Percentiles rank a stretch among this genome's conserved stretches.
phyloP scores from a whole-genome alignment of 2,797 vertebrate genomes.

The Spinibarbus caldwelli region DNA sequence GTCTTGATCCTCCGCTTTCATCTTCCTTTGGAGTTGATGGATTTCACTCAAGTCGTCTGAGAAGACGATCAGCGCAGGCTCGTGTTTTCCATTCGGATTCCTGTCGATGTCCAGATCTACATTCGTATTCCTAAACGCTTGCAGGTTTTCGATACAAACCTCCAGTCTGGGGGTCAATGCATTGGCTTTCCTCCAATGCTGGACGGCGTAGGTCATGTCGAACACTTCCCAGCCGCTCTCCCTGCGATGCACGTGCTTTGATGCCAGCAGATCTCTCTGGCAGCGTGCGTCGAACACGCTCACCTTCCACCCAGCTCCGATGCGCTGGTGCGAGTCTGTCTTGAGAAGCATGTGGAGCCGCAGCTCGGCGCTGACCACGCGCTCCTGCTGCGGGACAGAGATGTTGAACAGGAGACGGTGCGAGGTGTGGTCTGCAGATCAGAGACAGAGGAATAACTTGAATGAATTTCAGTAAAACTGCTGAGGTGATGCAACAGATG shows the following conservation, averaged over 20 bases:
- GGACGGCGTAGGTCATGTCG: conserved; percentile 85
- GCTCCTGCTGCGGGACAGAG: conserved; percentile 88
- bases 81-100: conserved; percentile 79
- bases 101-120: conserved; percentile 81
- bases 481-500: neutral
- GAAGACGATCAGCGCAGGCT: conserved; percentile 89
- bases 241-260: conserved; percentile 79
- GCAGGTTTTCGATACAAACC: conserved; percentile 81
- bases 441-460: conserved; percentile 44
- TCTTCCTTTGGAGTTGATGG: conserved; percentile 62
- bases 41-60: conserved; percentile 86
- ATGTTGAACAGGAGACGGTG: conserved; percentile 90
- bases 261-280: conserved; percentile 76
- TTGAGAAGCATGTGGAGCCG: conserved; percentile 85
- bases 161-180: conserved; percentile 81
- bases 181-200: conserved; percentile 82
- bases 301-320: conserved; percentile 83
- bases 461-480: neutral
- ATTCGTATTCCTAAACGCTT: conserved; percentile 60
- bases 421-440: conserved; percentile 83
- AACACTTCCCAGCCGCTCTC: conserved; percentile 92
- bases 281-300: conserved; percentile 83
- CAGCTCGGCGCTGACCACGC: conserved; percentile 87
- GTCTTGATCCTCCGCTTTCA: conserved; percentile 65
- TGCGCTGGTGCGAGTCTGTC: conserved; percentile 73